Evolutionary conservation across 2,888 invertebrate species (phyloP).

Genomic region (Pilophorus perplexus): DNA sequence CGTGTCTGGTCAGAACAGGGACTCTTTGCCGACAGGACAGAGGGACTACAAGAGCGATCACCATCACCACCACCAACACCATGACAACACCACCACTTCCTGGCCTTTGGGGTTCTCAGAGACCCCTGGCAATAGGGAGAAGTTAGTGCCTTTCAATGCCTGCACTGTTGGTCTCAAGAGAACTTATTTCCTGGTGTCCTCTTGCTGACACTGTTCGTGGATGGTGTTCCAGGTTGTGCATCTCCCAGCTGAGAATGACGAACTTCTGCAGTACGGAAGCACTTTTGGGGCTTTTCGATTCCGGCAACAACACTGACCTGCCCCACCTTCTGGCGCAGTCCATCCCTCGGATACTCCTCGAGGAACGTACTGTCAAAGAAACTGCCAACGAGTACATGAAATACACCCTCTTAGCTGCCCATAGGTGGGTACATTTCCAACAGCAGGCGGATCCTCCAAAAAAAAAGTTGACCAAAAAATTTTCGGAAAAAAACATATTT

Average conservation of each 20-base stretch:
- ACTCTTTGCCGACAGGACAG: conserved; percentile 61
- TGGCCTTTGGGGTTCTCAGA: conserved; percentile 85
- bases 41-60: conserved; percentile 51
- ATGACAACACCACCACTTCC: conserved; percentile 57
- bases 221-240: conserved; percentile 59
- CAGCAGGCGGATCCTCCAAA: too few relatives aligned
- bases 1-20: conserved; percentile 75
- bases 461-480: too few relatives aligned
- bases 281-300: conserved; percentile 79
- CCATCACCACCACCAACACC: conserved; percentile 51
- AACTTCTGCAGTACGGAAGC: conserved; percentile 78
- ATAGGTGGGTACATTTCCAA: conserved; percentile 57
- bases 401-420: conserved; percentile 76
- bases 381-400: conserved; percentile 79
- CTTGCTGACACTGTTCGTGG: too few relatives aligned
- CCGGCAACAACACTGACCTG: conserved; percentile 67
- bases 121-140: conserved; percentile 70
- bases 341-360: conserved; percentile 74
- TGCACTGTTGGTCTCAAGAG: too few relatives aligned
- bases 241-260: conserved; percentile 73
- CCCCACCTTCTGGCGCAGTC: conserved; percentile 69
- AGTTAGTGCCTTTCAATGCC: too few relatives aligned
- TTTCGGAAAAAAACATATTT: too few relatives aligned
- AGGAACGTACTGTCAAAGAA: conserved; percentile 77
- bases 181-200: too few relatives aligned